These are phyloP conservation scores for Uloborus plumipes DNA, from an alignment of 2,888 invertebrate genomes.

Conservation along the genomic window DNA sequence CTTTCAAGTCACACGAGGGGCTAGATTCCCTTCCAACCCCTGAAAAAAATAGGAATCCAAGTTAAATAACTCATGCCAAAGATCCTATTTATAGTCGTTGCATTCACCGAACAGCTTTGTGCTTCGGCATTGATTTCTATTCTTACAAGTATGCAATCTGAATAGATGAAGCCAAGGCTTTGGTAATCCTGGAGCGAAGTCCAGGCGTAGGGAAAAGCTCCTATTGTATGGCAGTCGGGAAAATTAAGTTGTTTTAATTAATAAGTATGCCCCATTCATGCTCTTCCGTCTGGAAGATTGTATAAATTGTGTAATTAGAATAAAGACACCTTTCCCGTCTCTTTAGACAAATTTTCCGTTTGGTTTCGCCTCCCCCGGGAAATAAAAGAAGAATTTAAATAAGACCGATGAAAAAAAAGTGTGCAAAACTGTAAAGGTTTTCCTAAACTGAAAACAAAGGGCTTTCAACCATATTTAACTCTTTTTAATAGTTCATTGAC, in stretches of 20 bases:
- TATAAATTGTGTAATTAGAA: slow-evolving; percentile 48
- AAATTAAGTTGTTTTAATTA: slow-evolving; percentile 53
- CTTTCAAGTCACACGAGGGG: too few species aligned
- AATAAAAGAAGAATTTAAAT: slow-evolving; percentile 35
- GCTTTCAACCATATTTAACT: too few species aligned
- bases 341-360: slow-evolving; percentile 19
- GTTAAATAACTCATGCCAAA: slow-evolving; percentile 24
- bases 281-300: slow-evolving; percentile 30
- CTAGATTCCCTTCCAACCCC: too few species aligned
- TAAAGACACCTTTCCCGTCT: slow-evolving; percentile 12
- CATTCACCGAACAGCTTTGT: slow-evolving; percentile 39
- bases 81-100: slow-evolving; percentile 25
- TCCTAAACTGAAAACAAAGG: too few species aligned
- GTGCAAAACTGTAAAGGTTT: too few species aligned
- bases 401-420: not conserved
- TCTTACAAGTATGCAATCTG: slow-evolving; percentile 11
- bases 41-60: too few species aligned
- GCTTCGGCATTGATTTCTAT: slow-evolving; percentile 25
- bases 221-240: slow-evolving; percentile 26
- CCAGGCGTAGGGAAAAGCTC: slow-evolving; percentile 16
- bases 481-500: too few species aligned
- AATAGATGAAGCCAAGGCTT: slow-evolving; percentile 16
- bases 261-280: slow-evolving; percentile 24
- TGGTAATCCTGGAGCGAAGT: slow-evolving; percentile 18
- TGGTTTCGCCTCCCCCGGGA: slow-evolving; percentile 15